A percentile compares a stretch with the other conserved stretches of the same genome.
Conservation (phyloP, 2,113 vertebrate genomes). For the Halcyon malimbica region DNA sequence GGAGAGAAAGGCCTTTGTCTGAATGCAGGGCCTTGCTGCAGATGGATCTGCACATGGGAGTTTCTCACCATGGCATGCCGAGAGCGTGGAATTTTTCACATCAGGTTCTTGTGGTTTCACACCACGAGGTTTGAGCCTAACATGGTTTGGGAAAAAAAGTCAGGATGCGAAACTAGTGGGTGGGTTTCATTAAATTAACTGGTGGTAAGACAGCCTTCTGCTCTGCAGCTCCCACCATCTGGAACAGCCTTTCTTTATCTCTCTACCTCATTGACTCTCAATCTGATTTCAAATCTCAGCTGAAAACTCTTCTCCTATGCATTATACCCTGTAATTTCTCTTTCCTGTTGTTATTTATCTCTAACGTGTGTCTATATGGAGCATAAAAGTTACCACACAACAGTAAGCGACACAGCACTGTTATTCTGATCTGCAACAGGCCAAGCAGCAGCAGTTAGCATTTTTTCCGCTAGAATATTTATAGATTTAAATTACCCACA, state of each 20-base stretch:
- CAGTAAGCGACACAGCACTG: background rate
- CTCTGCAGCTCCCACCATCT: slow-evolving; percentile 29
- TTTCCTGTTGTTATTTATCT: slow-evolving; percentile 23
- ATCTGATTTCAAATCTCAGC: slow-evolving; percentile 58
- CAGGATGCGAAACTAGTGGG: slow-evolving; percentile 56
- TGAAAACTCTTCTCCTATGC: slow-evolving; percentile 55
- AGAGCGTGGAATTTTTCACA: slow-evolving; percentile 19
- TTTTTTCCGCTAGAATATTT: slow-evolving; percentile 13
- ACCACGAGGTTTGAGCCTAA: background rate
- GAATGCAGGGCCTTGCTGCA: background rate
- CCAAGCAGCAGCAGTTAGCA: background rate
- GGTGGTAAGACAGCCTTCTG: slow-evolving; percentile 57
- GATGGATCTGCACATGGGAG: background rate
- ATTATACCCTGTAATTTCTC: slow-evolving; percentile 17
- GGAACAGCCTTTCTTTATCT: slow-evolving; percentile 61
- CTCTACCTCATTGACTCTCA: slow-evolving; percentile 66
- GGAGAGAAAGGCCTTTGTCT: background rate
- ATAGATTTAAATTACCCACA: slow-evolving; percentile 17
- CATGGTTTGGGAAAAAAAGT: background rate
- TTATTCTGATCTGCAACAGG: background rate
- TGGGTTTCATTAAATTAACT: slow-evolving; percentile 59
- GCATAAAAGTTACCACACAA: background rate
- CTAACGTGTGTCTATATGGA: background rate
- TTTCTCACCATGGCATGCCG: background rate
- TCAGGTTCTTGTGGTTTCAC: slow-evolving; percentile 35